Base-by-base conservation (phyloP, 2,888 invertebrate genomes). In the Scaptomyza caliginosa region DNA sequence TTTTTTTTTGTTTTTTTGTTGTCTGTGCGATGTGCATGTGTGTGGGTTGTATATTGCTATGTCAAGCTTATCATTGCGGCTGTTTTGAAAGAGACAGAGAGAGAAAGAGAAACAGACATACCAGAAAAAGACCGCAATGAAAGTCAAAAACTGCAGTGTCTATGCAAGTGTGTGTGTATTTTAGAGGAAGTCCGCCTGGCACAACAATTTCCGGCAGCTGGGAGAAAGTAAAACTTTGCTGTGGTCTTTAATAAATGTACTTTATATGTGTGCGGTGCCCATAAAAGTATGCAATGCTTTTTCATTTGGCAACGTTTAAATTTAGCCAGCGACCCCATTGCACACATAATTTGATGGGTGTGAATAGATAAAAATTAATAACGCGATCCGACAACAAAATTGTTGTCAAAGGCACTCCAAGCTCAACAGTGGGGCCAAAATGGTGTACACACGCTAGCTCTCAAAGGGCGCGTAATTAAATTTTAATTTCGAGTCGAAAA, bases 401-500 rank as follows among this genome's bases (percentile, higher is more conserved):
- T 57, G 45, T 52, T 80, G 63, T 84, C 69, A 81, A 71, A 71
- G 60, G 40, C 67, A 60, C 8, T 7, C 34, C 16, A 55, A 58
- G 30, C 45, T 48, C 40, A 58, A 36, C 46, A 49, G 54, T 62
- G 30, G 57, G 26, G 38, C 2, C 56, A 58, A 60, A 68, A 51
- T 56, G 46, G 28, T 23, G 26, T 13, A 50, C 34, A 60, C 51
- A 40, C 26, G 16, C 36, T 16, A 30, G 48, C 45, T 50, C 30
- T 45, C 40, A 65, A 71, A 52, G 55, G 60, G 66, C 56, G 54
- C 60, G 65, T 81, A 82, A 82, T 82, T 85, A 85, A 82, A 85
- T 73, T 85, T 85, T 79, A 74, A 82, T 85, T 82, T 82, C 69
- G 65, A 52, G 70, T 62, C 50, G 67, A 65, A 81, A 71, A 77